These are phyloP conservation scores for Cossypha heuglini DNA, from an alignment of 2,797 vertebrate species.

Conservation along the genomic window DNA sequence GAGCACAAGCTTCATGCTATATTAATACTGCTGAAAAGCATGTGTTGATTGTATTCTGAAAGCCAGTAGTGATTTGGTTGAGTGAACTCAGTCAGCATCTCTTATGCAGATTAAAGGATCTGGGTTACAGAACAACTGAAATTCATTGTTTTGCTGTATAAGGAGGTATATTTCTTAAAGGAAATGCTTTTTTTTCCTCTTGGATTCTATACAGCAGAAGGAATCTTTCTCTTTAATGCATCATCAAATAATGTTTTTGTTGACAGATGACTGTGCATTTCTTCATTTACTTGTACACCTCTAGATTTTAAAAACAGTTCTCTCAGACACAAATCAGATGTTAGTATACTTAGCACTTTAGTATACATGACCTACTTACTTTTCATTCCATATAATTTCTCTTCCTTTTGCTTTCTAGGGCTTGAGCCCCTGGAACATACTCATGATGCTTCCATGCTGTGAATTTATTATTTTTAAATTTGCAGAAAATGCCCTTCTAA, in stretches of 20 bases:
- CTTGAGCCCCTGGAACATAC: neutral
- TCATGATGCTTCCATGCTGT: neutral
- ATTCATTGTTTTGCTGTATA: slow-evolving; percentile 50
- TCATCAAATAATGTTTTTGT: neutral
- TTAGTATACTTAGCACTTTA: neutral
- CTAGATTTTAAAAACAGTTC: slow-evolving; percentile 8
- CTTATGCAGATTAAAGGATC: slow-evolving; percentile 69
- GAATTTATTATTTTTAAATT: neutral
- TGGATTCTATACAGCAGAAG: neutral
- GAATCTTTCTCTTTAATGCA: neutral
- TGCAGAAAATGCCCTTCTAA: neutral
- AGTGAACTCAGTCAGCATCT: slow-evolving; percentile 66
- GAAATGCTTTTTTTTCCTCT: neutral
- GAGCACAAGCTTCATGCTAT: slow-evolving; percentile 66
- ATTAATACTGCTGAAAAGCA: slow-evolving; percentile 70
- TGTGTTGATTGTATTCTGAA: slow-evolving; percentile 66
- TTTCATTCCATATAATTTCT: neutral
- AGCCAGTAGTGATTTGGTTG: slow-evolving; percentile 61
- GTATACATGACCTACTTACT: slow-evolving; percentile 31
- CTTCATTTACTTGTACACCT: neutral
- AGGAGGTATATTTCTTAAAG: slow-evolving; percentile 58
- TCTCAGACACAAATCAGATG: neutral
- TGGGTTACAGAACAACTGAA: slow-evolving; percentile 66
- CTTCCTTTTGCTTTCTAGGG: neutral
- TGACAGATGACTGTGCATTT: neutral